Conservation (phyloP, 2,113 vertebrate genomes). For the Muntiacus reevesi region DNA sequence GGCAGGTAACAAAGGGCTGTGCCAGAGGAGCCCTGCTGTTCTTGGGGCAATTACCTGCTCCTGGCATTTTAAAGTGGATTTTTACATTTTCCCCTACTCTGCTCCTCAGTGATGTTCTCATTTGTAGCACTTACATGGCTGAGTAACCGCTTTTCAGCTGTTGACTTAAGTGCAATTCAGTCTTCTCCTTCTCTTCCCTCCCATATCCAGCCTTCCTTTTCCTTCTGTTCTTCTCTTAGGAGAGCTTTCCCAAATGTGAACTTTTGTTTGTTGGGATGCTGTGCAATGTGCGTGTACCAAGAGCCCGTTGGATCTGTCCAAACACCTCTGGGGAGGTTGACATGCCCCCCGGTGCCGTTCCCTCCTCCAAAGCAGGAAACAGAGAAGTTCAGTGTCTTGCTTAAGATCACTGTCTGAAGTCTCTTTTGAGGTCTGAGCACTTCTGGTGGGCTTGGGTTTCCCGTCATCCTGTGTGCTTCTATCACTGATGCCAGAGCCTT, state of each 20-base stretch:
- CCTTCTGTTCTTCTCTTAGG: neutral
- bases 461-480: neutral
- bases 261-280: neutral
- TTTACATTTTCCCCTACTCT: neutral
- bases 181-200: neutral
- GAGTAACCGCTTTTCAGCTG: constrained; percentile 11
- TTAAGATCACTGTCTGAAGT: neutral
- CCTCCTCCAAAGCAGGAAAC: neutral
- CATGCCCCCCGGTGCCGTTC: neutral
- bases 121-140: neutral
- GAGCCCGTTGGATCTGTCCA: neutral
- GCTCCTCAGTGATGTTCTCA: neutral
- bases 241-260: neutral
- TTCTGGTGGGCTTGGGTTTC: neutral
- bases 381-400: neutral
- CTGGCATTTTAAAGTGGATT: neutral
- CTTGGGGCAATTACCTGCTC: neutral
- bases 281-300: accelerated
- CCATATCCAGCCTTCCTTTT: neutral
- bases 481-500: neutral
- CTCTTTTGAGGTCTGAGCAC: neutral
- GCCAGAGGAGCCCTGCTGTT: neutral
- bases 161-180: neutral
- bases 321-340: neutral
- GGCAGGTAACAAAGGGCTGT: neutral